Evolutionary conservation across 2,888 invertebrate species (phyloP), one percentile per base, ranked within the genome.

Genomic region (Tetranychus piercei): DNA sequence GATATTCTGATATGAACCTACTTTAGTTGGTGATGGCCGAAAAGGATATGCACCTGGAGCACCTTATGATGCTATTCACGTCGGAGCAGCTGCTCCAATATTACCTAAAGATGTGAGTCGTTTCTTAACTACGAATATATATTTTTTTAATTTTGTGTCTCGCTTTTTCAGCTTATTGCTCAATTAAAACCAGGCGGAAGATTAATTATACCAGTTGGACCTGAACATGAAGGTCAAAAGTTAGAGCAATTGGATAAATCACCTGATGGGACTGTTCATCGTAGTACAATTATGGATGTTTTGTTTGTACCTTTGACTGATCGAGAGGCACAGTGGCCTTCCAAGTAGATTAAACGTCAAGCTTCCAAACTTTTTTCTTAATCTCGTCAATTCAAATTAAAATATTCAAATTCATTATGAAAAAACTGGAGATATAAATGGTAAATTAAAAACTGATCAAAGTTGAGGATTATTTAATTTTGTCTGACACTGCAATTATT

Each of bases 231-330:
- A 0, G 89, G 90, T 81, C 96, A 96, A 83, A 88, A 89, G 81
- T 86, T 99, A 79, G 89, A 90, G 81, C 86, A 93, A 86, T 89
- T 96, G 75, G 97, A 99, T 83, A 97, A 96, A 83, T 85, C 87
- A 64, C 81, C 83, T 2, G 89, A 92, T 81, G 96, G 96, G 8
- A 85, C 87, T 55, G 87, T 94, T 6, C 85, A 85, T 34, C 86
- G 88, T 77, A 89, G 88, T 79, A 87, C 88, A 69, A 85, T 99
- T 11, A 94, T 96, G 91, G 92, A 92, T 69, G 99, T 99, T 15
- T 90, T 94, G 79, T 99, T 94, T 82, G 97, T 99, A 64, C 97
- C 97, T 0, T 85, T 99, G 71, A 97, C 97, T 0, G 94, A 94
- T 82, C 88, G 88, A 81, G 86, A 87, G 23, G 85, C 86, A 76